Conservation (phyloP, 2,888 invertebrate species). For the Chloroclystis v-ata region DNA sequence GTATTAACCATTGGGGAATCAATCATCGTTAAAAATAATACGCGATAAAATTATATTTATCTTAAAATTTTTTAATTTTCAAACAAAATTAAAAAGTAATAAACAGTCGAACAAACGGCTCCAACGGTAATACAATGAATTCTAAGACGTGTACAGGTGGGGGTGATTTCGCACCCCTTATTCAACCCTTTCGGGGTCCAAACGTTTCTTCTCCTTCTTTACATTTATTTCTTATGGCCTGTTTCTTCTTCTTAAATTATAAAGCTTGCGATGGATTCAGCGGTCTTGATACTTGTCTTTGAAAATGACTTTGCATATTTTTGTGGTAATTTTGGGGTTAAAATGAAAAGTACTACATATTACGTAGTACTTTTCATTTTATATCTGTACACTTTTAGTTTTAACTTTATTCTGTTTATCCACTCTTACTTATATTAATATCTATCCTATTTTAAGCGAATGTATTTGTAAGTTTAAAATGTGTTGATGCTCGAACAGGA, state of each 20-base stretch:
- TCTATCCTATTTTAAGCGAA: no score
- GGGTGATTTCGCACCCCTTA: conserved; percentile 64
- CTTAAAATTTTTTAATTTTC: not conserved
- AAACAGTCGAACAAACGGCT: conserved; percentile 37
- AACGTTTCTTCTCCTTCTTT: conserved; percentile 77
- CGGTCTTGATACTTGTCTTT: conserved; percentile 55
- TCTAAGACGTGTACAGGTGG: conserved; percentile 56
- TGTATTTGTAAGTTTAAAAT: no score
- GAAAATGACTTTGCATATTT: conserved; percentile 3
- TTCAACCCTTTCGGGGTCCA: conserved; percentile 75
- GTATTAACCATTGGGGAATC: no score
- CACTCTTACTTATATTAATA: no score
- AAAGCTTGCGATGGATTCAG: conserved; percentile 51
- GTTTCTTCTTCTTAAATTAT: conserved; percentile 79
- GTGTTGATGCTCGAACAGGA: no score
- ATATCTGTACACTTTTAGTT: no score
- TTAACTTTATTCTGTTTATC: no score
- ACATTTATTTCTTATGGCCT: conserved; percentile 79
- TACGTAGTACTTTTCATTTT: no score
- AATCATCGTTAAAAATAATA: no score
- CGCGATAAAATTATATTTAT: no score
- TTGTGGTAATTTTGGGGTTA: not conserved
- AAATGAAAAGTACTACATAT: no score
- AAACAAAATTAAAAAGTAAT: conserved; percentile 23
- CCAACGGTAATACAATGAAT: conserved; percentile 32